Percentiles rank a stretch among this genome's conserved stretches.
phyloP scores from a whole-genome alignment of 2,113 vertebrate genomes.

The Caranx ignobilis region DNA sequence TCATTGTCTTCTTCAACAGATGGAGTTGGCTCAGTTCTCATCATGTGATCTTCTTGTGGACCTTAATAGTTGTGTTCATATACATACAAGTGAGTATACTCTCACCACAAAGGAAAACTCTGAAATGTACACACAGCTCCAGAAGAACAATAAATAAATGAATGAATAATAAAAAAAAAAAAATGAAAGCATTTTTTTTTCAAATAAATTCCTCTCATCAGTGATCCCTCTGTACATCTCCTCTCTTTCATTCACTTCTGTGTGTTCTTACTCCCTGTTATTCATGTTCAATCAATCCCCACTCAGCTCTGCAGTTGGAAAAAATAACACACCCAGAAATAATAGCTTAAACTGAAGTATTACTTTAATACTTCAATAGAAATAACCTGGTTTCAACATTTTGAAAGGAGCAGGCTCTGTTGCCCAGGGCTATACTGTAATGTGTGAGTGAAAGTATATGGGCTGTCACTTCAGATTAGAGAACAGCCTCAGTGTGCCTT shows the following conservation, averaged over 20 bases:
- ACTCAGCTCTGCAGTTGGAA: slow-evolving; percentile 55
- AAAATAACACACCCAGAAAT: slow-evolving; percentile 85
- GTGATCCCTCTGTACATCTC: not conserved
- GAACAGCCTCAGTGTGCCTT: slow-evolving; percentile 91
- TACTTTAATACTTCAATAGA: slow-evolving; percentile 99
- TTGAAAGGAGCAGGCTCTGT: slow-evolving; percentile 93
- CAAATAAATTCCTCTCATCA: not conserved
- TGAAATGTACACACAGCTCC: not conserved
- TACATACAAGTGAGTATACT: not conserved
- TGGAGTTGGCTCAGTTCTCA: slow-evolving; percentile 1
- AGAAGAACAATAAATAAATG: not conserved
- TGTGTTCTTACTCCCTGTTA: slow-evolving; percentile 14
- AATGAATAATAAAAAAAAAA: too few relatives aligned
- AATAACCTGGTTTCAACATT: slow-evolving; percentile 99
- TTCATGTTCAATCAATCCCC: slow-evolving; percentile 50
- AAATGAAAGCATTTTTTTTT: not conserved
- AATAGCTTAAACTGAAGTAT: slow-evolving; percentile 99
- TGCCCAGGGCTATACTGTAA: slow-evolving; percentile 95
- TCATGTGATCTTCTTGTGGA: not conserved
- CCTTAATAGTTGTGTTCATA: not conserved
- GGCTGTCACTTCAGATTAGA: slow-evolving; percentile 99
- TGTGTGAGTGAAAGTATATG: slow-evolving; percentile 97
- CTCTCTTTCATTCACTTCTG: not conserved
- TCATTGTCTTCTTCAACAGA: not conserved
- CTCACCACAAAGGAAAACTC: not conserved